Evolutionary conservation across 2,113 vertebrate species (phyloP), one percentile per base, ranked within the genome.

Genomic region (Phalacrocorax brasilianus): DNA sequence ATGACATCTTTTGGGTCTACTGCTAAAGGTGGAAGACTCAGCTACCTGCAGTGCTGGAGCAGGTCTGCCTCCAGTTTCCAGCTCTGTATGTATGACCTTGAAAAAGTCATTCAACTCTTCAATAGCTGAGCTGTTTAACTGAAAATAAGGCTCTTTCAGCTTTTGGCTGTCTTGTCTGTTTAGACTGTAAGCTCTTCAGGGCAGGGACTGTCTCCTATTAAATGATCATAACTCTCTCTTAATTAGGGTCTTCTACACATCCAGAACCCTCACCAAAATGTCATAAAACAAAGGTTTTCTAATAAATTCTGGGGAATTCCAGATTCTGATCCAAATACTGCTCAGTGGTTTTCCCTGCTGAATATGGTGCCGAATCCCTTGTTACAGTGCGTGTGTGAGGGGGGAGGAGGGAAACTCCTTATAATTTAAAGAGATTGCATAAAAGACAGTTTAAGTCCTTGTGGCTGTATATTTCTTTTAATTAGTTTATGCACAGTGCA

Each of bases 401-500:
- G 53, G 77, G 85, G 83, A 93, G 91, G 86, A 85, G 88, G 71
- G 44, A 95, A 76, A 61, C 86, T 94, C 75, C 92, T 86, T 95
- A 68, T 89, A 95, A 90, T 97, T 97, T 94, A 94, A 96, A 97
- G 88, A 96, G 93, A 95, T 89, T 97, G 93, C 94, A 97, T 84
- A 95, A 96, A 97, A 97, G 96, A 94, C 97, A 93, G 84, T 96
- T 97, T 94, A 93, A 97, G 95, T 97, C 96, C 97, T 98, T 94
- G 96, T 93, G 96, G 97, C 97, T 98, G 96, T 97, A 94, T 97
- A 97, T 97, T 97, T 97, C 95, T 94, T 97, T 98, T 98, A 98
- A 98, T 98, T 98, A 97, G 97, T 98, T 98, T 98, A 97, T 96
- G 96, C 97, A 96, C 86, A 97, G 93, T 96, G 95, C 96, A 97